These are phyloP conservation scores for Ichneumoninae sp. DNA, from an alignment of 2,888 invertebrate species.

Conservation along the genomic window DNA sequence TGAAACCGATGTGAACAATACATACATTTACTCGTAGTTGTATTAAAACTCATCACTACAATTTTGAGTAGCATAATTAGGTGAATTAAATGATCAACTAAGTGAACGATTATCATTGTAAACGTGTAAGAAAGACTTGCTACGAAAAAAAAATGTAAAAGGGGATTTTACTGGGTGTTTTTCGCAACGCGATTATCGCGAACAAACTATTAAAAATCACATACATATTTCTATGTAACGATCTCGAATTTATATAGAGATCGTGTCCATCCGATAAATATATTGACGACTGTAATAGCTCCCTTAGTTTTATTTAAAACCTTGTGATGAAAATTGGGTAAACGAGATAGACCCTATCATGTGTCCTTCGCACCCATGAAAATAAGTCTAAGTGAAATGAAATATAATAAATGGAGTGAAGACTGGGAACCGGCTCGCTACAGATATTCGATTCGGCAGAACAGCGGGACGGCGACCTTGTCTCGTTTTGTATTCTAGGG, in stretches of 20 bases:
- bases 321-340: not conserved
- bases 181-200: not conserved
- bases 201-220: not conserved
- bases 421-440: not conserved
- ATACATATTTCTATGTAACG: constrained; percentile 37
- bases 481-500: not conserved
- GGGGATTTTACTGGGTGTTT: constrained; percentile 5
- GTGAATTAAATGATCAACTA: not conserved
- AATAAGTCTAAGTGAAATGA: not conserved
- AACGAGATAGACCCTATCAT: not conserved
- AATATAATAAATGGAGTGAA: not conserved
- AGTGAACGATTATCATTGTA: constrained; percentile 12
- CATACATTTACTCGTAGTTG: not conserved
- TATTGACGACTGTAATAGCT: constrained; percentile 30
- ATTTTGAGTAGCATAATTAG: not conserved
- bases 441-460: not conserved
- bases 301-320: constrained; percentile 2
- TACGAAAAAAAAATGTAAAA: constrained; percentile 1
- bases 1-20: constrained; percentile 14
- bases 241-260: constrained; percentile 39
- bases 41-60: not conserved
- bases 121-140: not conserved
- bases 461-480: not conserved
- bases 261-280: constrained; percentile 47
- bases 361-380: not conserved